A percentile compares a stretch with the other conserved stretches of the same genome.
These are phyloP conservation scores for Phocoena phocoena DNA, from an alignment of 2,113 vertebrate genomes.

Conservation along the genomic window DNA sequence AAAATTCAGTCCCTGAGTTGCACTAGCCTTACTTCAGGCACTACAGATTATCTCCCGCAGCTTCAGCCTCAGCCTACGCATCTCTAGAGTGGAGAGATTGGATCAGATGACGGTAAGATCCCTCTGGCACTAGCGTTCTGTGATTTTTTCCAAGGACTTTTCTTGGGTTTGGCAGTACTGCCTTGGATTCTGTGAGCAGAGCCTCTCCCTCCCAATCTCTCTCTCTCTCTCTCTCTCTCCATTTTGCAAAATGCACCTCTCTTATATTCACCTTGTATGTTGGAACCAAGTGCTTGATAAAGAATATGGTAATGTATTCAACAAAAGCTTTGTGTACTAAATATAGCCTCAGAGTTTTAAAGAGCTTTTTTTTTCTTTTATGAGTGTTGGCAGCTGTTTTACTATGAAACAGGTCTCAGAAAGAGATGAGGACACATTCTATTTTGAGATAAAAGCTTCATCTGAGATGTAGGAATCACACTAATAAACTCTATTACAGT, in stretches of 20 bases:
- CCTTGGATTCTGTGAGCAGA: background rate
- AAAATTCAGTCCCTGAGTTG: background rate
- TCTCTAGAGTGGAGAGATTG: background rate
- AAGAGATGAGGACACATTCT: constrained; percentile 56
- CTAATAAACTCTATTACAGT: constrained; percentile 59
- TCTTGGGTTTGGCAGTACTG: background rate
- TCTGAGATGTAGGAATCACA: constrained; percentile 50
- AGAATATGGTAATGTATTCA: constrained; percentile 77
- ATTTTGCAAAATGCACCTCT: background rate
- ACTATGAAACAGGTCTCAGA: constrained; percentile 62
- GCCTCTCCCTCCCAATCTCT: background rate
- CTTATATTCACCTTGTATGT: constrained; percentile 28
- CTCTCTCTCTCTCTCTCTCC: background rate
- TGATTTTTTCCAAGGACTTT: background rate
- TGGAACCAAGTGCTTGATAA: constrained; percentile 50
- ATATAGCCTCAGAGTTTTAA: constrained; percentile 66
- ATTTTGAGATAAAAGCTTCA: constrained; percentile 73
- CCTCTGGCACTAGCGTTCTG: background rate
- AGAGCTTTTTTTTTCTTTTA: constrained; percentile 61
- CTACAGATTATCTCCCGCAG: background rate
- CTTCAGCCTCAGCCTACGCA: background rate
- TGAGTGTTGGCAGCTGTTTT: constrained; percentile 73
- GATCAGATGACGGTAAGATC: background rate
- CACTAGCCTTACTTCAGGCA: background rate
- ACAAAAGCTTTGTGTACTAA: constrained; percentile 76